These are phyloP conservation scores for Hydrotaea diabolus DNA, from an alignment of 2,888 invertebrate genomes.

Conservation along the genomic window DNA sequence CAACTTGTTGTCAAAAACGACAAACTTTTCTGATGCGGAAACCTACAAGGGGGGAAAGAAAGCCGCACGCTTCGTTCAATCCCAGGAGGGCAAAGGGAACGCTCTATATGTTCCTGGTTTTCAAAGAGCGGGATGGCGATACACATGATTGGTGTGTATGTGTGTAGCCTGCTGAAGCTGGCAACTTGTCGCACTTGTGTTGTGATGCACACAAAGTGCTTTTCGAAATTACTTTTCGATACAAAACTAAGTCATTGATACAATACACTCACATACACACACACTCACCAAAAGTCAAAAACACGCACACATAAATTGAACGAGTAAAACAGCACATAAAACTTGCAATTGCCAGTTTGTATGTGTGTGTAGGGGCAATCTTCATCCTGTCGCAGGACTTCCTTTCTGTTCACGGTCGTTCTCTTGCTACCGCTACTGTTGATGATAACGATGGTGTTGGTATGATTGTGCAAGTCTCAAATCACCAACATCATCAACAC, in stretches of 20 bases:
- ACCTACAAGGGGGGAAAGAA: too few species aligned
- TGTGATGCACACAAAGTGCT: conserved; percentile 41
- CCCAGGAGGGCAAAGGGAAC: too few species aligned
- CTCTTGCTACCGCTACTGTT: background rate
- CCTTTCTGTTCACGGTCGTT: conserved; percentile 3
- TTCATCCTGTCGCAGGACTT: conserved; percentile 18
- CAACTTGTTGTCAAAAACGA: conserved; percentile 54
- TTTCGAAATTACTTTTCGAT: conserved; percentile 51
- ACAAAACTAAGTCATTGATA: conserved; percentile 50
- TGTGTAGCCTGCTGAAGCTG: background rate
- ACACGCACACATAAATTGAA: background rate
- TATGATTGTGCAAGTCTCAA: background rate
- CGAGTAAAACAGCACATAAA: background rate
- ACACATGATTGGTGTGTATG: conserved; percentile 5
- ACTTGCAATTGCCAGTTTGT: too few species aligned
- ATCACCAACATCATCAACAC: conserved; percentile 1
- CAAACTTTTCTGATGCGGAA: conserved; percentile 55
- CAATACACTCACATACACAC: conserved; percentile 33
- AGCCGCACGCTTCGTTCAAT: too few species aligned
- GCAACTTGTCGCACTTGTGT: background rate
- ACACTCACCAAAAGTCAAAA: background rate
- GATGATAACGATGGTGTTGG: background rate
- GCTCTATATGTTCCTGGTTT: conserved; percentile 28
- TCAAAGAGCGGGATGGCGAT: conserved; percentile 19
- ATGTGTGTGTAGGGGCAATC: too few species aligned